A percentile compares a stretch with the other conserved stretches of the same genome.
Evolutionary conservation across 2,113 vertebrate species (phyloP).

Genomic region (Aplodontia rufa): DNA sequence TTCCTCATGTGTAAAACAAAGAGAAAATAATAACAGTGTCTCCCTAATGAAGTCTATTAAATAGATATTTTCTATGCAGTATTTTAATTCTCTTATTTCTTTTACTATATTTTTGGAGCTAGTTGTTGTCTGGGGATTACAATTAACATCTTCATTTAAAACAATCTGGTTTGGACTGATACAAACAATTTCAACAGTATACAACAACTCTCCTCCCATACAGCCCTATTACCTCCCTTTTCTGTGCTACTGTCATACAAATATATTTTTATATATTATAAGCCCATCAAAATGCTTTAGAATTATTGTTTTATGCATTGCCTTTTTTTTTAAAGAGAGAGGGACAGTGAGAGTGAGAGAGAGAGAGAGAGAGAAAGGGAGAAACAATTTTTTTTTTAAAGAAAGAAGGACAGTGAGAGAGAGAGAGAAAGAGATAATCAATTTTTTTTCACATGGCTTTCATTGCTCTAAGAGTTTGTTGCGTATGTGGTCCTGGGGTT

Average conservation of each 20-base stretch:
- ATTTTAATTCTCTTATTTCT: slow-evolving; percentile 44
- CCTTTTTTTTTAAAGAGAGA: too few species aligned
- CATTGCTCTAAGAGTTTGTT: too few species aligned
- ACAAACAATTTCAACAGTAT: neutral
- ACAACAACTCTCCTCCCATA: neutral
- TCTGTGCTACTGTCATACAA: neutral
- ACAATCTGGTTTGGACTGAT: slow-evolving; percentile 32
- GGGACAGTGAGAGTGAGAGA: too few species aligned
- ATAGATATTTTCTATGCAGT: neutral
- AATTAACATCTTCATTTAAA: slow-evolving; percentile 43
- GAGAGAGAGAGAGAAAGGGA: too few species aligned
- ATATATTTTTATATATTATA: neutral
- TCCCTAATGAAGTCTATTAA: neutral
- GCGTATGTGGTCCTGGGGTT: too few species aligned
- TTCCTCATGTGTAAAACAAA: slow-evolving; percentile 1
- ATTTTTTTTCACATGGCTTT: too few species aligned
- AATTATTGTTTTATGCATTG: neutral
- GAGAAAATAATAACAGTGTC: neutral
- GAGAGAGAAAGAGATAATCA: too few species aligned
- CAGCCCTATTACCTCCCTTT: neutral
- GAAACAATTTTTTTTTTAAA: too few species aligned
- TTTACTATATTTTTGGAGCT: slow-evolving; percentile 21
- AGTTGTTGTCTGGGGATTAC: neutral
- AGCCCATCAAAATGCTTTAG: neutral
- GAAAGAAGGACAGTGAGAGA: too few species aligned